These are phyloP conservation scores for Mellivora capensis DNA, from an alignment of 2,113 vertebrate species.

Conservation along the genomic window DNA sequence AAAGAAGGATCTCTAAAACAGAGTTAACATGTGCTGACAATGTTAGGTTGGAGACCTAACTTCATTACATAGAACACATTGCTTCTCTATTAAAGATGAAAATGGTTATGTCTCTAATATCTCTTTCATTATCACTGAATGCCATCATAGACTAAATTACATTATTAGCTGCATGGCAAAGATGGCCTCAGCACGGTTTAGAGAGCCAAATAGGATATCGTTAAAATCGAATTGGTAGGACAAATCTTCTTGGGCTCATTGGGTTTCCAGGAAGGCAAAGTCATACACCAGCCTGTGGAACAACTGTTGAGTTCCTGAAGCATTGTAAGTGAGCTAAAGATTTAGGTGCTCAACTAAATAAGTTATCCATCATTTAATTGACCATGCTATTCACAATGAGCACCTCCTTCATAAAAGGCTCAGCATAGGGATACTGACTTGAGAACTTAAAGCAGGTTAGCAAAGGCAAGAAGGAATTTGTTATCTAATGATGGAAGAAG, in stretches of 20 bases:
- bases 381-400: background rate
- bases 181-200: constrained; percentile 34
- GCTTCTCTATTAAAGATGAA: constrained; percentile 61
- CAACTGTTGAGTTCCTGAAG: background rate
- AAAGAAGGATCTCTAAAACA: background rate
- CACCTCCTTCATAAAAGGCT: background rate
- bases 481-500: background rate
- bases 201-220: constrained; percentile 11
- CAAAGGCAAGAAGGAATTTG: background rate
- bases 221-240: constrained; percentile 49
- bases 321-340: background rate
- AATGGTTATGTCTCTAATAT: constrained; percentile 55
- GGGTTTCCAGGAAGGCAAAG: background rate
- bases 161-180: constrained; percentile 51
- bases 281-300: background rate
- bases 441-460: background rate
- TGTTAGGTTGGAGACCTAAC: background rate
- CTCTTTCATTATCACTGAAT: constrained; percentile 55
- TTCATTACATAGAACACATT: constrained; percentile 49
- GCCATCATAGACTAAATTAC: constrained; percentile 40
- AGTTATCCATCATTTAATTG: constrained; percentile 13
- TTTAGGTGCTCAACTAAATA: background rate
- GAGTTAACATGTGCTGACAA: background rate
- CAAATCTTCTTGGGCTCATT: background rate
- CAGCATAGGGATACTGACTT: background rate